phyloP scores from a whole-genome alignment of 2,888 invertebrate species.

The Leptinotarsa peninsularis region DNA sequence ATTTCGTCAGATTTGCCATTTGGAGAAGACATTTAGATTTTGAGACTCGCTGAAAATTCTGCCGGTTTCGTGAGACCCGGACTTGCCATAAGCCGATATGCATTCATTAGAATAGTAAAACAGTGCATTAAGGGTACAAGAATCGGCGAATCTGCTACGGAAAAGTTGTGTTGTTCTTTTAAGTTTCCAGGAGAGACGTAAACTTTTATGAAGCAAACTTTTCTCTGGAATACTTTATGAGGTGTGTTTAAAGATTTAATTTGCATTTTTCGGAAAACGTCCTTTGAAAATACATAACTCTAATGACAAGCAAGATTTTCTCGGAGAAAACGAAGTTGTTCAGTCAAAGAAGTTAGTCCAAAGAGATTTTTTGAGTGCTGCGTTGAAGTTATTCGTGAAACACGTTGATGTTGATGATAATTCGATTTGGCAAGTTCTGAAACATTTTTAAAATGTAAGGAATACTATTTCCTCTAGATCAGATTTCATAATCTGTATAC shows the following conservation, averaged over 20 bases:
- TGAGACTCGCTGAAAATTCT: conserved; percentile 37
- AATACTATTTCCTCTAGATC: not conserved
- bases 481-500: no score
- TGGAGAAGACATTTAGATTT: conserved; percentile 32
- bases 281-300: conserved; percentile 44
- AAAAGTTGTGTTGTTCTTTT: conserved; percentile 63
- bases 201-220: conserved; percentile 60
- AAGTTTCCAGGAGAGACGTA: conserved; percentile 57
- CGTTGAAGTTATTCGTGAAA: conserved; percentile 12
- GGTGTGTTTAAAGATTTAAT: conserved; percentile 59
- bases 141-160: conserved; percentile 57
- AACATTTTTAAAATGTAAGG: not conserved
- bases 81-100: conserved; percentile 60
- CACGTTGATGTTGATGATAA: not conserved
- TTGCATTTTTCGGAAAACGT: conserved; percentile 53
- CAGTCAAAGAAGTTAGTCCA: conserved; percentile 24
- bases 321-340: conserved; percentile 34
- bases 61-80: conserved; percentile 32
- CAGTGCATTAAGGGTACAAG: conserved; percentile 60
- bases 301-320: conserved; percentile 39
- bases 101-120: conserved; percentile 64
- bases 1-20: conserved; percentile 22
- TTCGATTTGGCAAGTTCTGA: not conserved
- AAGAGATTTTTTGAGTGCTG: conserved; percentile 15
- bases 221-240: conserved; percentile 56